Evolutionary conservation across 2,113 vertebrate species (phyloP).

Genomic region (Chrysochloris asiatica): DNA sequence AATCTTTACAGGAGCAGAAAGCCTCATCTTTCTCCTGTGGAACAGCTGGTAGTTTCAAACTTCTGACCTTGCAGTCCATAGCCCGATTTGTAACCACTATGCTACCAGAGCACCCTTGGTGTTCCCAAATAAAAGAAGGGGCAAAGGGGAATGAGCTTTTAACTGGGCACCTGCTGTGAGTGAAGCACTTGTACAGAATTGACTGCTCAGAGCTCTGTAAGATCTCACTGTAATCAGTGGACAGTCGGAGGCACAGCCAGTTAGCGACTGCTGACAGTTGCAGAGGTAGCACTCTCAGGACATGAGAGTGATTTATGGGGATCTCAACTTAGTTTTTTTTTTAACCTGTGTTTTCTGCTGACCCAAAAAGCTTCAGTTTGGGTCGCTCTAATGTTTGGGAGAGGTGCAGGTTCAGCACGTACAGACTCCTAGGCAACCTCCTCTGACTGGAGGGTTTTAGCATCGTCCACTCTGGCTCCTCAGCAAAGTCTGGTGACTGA

Average conservation of each 20-base stretch:
- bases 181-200: background rate
- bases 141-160: background rate
- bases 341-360: background rate
- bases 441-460: background rate
- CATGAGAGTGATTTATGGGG: background rate
- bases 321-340: background rate
- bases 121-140: background rate
- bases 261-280: background rate
- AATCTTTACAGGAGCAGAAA: no score
- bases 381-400: background rate
- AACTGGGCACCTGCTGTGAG: background rate
- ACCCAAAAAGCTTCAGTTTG: background rate
- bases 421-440: background rate
- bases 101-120: no score
- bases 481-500: background rate
- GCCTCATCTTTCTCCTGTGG: no score
- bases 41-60: no score
- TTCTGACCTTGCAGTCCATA: no score
- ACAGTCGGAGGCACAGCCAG: background rate
- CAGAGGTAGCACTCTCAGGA: background rate
- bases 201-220: background rate
- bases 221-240: background rate
- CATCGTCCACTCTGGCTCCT: background rate
- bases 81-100: no score
- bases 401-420: background rate